Base-by-base conservation (phyloP, 1,140 invertebrate species). In the Scaptomyza montana region DNA sequence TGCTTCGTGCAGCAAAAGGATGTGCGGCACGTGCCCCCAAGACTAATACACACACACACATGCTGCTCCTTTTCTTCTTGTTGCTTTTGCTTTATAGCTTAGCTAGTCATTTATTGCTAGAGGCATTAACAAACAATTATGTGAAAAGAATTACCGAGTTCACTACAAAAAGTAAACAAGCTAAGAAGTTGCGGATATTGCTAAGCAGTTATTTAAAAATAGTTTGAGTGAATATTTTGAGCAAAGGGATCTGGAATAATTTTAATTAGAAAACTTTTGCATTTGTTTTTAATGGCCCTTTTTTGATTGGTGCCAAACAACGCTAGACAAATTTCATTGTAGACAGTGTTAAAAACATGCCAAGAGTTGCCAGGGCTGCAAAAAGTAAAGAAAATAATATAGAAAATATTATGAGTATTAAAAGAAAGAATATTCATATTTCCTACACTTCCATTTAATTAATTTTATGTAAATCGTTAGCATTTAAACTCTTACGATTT, bases 181-280 rank as follows among this genome's bases (percentile, higher is more conserved):
- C 55, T 21, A 51, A 59, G 54, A 19, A 19, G 0, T 61, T 55
- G 47, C 47, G 47, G n/a, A 16, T 43, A 9, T 25, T 13, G 28
- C 10, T 25, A 30, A 30, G 30, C 30, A 30, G 30, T 25, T 25
- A 25, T 4, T 25, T 25, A 25, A 4, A 33, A 9, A 68, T 80
- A 79, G 71, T 75, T 71, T 60, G 28, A 47, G 59, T 59, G 47
- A 9, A 25, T 0, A 25, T 16, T 16, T 16, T 16, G 16, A 16
- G 16, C 16, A 25, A 25, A 25, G 21, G 21, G 21, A 25, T 25
- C 21, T 25, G 3, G 2, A 25, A 25, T 51, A 57, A 81, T 87
- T 86, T 86, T 86, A 86, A 86, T 86, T 86, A 87, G 82, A 82
- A 86, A 86, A 86, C 74, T 86, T 86, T 86, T 47, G 71, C 75